These are phyloP conservation scores for Sciurus niger DNA, from an alignment of 2,113 vertebrate genomes.

Conservation along the genomic window DNA sequence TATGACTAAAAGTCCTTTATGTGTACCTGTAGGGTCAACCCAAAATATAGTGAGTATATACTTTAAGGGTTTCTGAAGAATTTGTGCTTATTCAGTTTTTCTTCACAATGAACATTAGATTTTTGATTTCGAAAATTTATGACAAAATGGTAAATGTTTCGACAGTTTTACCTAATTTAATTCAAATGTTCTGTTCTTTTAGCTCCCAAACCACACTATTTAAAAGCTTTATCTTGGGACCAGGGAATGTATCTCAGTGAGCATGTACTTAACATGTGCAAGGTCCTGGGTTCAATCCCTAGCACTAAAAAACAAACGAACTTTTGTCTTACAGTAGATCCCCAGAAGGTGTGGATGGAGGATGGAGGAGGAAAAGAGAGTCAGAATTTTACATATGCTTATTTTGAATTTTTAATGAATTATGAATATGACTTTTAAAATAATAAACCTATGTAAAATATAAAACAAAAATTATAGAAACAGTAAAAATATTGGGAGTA, in stretches of 20 bases:
- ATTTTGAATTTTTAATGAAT: not conserved
- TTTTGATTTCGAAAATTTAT: conserved; percentile 35
- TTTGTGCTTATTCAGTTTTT: conserved; percentile 10
- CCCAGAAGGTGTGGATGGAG: not conserved
- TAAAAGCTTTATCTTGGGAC: not conserved
- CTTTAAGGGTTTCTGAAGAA: not conserved
- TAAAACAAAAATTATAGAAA: not conserved
- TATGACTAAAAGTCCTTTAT: conserved; percentile 1
- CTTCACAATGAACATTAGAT: not conserved
- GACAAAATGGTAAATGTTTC: not conserved
- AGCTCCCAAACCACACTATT: not conserved
- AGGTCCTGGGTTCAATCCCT: too few relatives aligned
- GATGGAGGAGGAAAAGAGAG: not conserved
- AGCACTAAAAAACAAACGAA: too few relatives aligned
- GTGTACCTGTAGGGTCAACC: not conserved
- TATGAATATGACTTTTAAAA: not conserved
- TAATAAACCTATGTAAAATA: not conserved
- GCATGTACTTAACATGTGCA: too few relatives aligned
- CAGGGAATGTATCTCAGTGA: too few relatives aligned
- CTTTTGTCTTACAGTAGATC: not conserved
- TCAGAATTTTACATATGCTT: not conserved
- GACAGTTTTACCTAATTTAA: not conserved
- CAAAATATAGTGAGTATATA: not conserved
- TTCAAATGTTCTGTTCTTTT: not conserved
- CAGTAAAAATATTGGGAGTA: not conserved